Evolutionary conservation across 2,888 invertebrate species (phyloP), one percentile per base, ranked within the genome.

Genomic region (Hydrotaea diabolus): DNA sequence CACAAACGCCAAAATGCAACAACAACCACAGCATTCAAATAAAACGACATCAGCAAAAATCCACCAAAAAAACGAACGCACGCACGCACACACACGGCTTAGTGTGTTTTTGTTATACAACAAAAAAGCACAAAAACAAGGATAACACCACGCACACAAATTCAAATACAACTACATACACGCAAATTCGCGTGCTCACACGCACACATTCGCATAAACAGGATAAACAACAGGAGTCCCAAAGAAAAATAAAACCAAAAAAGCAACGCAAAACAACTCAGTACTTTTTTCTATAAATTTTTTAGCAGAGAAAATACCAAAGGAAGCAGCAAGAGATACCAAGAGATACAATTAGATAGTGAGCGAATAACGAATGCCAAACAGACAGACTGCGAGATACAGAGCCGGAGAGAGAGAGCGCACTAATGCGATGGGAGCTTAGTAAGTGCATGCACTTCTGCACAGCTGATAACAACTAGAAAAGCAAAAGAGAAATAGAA

Each of bases 381-480:
- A 72, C 31, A 64, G 11, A 53, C 13, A 21, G 72, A 31, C 31
- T 31, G 31, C 31, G 31, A 31, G 31, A 78, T 73, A 46, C 49
- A 77, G 55, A 64, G 31, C 31, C 3, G 7, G 31, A 78, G 76
- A 46, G 59, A 77, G 55, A 64, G 31, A 77, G 39, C 39, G 39
- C n/a, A 39, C 26, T 8, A n/a, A 31, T 79, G 75, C 21, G 46
- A 59, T 11, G 21, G 46, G 11, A 59, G 55, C 57, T 59, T 55
- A 66, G 31, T 13, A 74, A 23, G 11, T 15, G 55, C 11, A 71
- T 79, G 74, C 82, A 72, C 26, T 72, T 82, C 78, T 79, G 78
- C 46, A 82, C 21, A 62, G 62, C 2, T 46, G 23, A 69, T 69
- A 23, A 46, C 17, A 39, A 43, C 43, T 9, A 66, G 69, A 46